Evolutionary conservation across 2,113 vertebrate species (phyloP).

Genomic region (Anguilla rostrata): DNA sequence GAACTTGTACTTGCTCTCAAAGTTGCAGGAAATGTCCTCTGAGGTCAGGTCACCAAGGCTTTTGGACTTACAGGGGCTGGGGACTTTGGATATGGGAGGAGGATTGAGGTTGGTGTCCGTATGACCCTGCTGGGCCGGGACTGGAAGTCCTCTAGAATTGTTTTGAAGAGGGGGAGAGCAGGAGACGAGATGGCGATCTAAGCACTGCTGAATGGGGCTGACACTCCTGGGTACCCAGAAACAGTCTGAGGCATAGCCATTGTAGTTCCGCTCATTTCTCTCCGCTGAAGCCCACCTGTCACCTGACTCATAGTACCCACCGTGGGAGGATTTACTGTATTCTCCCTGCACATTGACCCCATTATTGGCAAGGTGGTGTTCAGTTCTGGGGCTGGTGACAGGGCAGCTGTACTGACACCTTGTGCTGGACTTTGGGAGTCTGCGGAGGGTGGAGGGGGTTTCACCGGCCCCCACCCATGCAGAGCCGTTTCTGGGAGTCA

Average conservation of each 20-base stretch:
- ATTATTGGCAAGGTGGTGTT: conserved; percentile 33
- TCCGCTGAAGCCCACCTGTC: not conserved
- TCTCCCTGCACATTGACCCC: conserved; percentile 36
- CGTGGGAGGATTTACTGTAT: conserved; percentile 25
- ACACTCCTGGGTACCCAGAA: not conserved
- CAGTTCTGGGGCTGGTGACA: conserved; percentile 28
- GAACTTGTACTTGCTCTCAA: conserved; percentile 94
- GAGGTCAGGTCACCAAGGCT: conserved; percentile 94
- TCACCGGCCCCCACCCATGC: conserved; percentile 32
- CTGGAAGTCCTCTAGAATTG: not conserved
- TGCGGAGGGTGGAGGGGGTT: conserved; percentile 33
- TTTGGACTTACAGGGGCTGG: conserved; percentile 89
- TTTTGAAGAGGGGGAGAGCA: not conserved
- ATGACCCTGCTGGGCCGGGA: not conserved
- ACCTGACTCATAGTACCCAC: not conserved
- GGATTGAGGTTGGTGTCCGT: not conserved
- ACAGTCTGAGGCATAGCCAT: not conserved
- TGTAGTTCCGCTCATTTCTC: not conserved
- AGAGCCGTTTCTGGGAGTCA: conserved; percentile 40
- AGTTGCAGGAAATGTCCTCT: conserved; percentile 94
- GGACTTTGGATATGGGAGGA: conserved; percentile 45
- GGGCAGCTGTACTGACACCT: conserved; percentile 47
- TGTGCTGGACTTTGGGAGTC: conserved; percentile 38
- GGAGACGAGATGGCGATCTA: not conserved
- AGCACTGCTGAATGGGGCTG: conserved; percentile 20